Conservation (phyloP, 2,888 invertebrate genomes). For the Tachina grossa region DNA sequence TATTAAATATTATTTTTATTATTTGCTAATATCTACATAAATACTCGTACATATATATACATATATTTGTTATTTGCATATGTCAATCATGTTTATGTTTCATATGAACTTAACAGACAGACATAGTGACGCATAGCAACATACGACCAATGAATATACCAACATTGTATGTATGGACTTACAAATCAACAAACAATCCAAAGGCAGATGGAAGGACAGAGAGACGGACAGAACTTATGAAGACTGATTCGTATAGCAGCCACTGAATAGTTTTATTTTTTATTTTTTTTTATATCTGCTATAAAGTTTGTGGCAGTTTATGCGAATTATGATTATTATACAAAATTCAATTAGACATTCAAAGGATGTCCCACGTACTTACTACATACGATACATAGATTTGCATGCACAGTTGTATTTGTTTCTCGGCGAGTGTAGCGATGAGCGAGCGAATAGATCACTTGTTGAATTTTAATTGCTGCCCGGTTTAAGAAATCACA, state of each 20-base stretch:
- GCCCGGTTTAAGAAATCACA: slow-evolving; percentile 15
- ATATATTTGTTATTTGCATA: slow-evolving; percentile 61
- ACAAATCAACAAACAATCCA: background rate
- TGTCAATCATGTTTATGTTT: slow-evolving; percentile 63
- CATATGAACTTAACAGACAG: slow-evolving; percentile 29
- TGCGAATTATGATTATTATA: slow-evolving; percentile 56
- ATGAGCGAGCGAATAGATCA: slow-evolving; percentile 4
- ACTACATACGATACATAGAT: background rate
- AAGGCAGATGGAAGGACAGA: background rate
- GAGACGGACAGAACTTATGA: slow-evolving; percentile 1
- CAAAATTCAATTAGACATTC: slow-evolving; percentile 31
- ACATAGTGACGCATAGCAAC: slow-evolving; percentile 19
- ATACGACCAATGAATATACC: too few species aligned
- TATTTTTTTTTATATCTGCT: slow-evolving; percentile 6
- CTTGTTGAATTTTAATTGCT: slow-evolving; percentile 41
- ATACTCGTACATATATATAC: too few species aligned
- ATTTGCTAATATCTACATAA: slow-evolving; percentile 33
- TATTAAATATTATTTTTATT: slow-evolving; percentile 24
- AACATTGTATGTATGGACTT: background rate
- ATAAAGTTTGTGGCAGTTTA: slow-evolving; percentile 53
- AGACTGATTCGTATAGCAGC: background rate
- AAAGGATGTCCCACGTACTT: slow-evolving; percentile 22
- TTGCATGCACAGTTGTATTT: slow-evolving; percentile 24
- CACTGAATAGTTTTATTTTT: background rate
- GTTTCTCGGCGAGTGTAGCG: slow-evolving; percentile 5